Evolutionary conservation across 1,140 invertebrate species (phyloP).

Genomic region (Aphaenogaster rudis): DNA sequence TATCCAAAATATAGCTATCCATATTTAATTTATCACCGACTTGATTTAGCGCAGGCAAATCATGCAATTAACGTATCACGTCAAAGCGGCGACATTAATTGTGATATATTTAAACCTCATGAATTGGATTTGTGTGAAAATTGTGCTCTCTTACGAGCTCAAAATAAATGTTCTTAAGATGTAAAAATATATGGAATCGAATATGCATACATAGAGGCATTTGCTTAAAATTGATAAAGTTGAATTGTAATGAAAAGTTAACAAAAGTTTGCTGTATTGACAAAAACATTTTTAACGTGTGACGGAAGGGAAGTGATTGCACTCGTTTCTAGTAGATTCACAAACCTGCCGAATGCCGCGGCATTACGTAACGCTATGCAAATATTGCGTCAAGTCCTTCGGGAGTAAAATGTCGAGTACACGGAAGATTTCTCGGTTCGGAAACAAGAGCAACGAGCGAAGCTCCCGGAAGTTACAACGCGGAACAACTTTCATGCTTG

Average conservation of each 20-base stretch:
- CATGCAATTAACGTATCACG: background rate
- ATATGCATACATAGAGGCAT: background rate
- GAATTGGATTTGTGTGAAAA: background rate
- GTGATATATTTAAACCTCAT: background rate
- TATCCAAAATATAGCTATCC: background rate
- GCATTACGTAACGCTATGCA: constrained; percentile 52
- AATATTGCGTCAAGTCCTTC: constrained; percentile 50
- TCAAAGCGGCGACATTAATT: background rate
- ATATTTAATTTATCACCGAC: background rate
- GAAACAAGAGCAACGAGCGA: constrained; percentile 34
- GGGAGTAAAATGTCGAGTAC: constrained; percentile 41
- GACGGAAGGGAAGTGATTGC: background rate
- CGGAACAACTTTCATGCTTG: constrained; percentile 46
- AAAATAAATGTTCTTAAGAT: background rate
- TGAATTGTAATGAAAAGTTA: constrained; percentile 6
- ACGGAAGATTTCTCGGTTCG: constrained; percentile 50
- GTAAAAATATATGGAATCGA: background rate
- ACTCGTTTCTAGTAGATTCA: constrained; percentile 39
- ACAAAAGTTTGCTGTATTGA: background rate
- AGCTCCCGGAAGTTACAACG: constrained; percentile 23
- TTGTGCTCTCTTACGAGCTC: background rate
- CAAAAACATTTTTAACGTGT: constrained; percentile 22
- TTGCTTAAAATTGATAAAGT: background rate
- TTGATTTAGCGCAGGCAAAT: background rate
- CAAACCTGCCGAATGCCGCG: constrained; percentile 15